Conservation (phyloP, 2,797 vertebrate species). For the Sebastolobus altivelis region DNA sequence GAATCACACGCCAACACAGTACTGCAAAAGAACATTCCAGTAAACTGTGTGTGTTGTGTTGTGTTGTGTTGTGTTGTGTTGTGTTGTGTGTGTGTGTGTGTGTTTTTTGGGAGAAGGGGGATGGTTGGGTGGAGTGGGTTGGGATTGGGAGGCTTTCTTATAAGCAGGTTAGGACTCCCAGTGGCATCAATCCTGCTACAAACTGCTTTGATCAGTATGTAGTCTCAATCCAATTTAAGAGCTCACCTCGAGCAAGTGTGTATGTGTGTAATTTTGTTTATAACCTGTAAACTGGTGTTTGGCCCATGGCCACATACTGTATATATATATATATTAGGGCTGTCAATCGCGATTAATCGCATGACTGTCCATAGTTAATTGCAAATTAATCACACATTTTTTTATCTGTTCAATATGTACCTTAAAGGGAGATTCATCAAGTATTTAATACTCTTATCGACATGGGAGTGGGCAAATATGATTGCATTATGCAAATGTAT, state of each 20-base stretch:
- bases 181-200: conserved; percentile 75
- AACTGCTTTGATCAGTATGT: conserved; percentile 78
- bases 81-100: conserved; percentile 18
- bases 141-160: conserved; percentile 53
- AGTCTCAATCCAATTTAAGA: conserved; percentile 77
- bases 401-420: no score
- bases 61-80: conserved; percentile 24
- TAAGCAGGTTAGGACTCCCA: conserved; percentile 72
- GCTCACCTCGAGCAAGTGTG: conserved; percentile 57
- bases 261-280: conserved; percentile 69
- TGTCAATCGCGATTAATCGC: no score
- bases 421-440: no score
- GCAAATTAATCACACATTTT: no score
- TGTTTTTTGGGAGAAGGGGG: conserved; percentile 7
- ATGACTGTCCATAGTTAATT: no score
- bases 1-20: conserved; percentile 41
- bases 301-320: conserved; percentile 26
- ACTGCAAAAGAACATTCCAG: conserved; percentile 42
- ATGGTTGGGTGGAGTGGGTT: not conserved
- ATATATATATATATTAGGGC: no score
- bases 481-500: no score
- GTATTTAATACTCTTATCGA: no score
- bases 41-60: conserved; percentile 32
- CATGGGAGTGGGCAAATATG: no score
- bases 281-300: conserved; percentile 66